These are phyloP conservation scores for Drosophila atroscutellata DNA, from an alignment of 2,888 invertebrate genomes.

Conservation along the genomic window DNA sequence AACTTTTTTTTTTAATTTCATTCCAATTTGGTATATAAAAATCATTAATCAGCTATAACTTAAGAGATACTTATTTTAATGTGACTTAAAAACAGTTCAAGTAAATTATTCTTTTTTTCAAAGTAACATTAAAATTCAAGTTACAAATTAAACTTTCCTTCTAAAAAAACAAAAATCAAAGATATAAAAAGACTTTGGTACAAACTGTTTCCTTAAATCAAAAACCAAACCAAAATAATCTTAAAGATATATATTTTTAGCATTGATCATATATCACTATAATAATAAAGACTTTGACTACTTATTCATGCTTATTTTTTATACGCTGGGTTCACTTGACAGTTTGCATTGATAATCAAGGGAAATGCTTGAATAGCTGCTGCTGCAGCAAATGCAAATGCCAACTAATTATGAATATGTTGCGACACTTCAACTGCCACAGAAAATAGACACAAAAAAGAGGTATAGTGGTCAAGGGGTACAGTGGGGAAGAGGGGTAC, in stretches of 20 bases:
- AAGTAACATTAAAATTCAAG: too few species aligned
- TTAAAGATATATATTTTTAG: neutral
- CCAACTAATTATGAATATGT: conserved; percentile 78
- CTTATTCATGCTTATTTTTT: neutral
- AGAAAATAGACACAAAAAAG: neutral
- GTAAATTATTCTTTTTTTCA: too few species aligned
- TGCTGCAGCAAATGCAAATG: conserved; percentile 51
- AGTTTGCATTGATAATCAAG: conserved; percentile 1
- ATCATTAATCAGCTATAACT: too few species aligned
- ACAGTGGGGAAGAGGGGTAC: neutral
- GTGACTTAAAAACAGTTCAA: too few species aligned
- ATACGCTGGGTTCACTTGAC: neutral
- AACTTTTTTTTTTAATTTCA: conserved; percentile 25
- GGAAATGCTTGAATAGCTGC: conserved; percentile 15
- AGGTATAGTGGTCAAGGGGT: neutral
- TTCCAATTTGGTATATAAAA: neutral
- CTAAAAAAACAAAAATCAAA: too few species aligned
- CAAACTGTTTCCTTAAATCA: too few species aligned
- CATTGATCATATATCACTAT: neutral
- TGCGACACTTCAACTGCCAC: conserved; percentile 61
- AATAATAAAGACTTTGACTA: neutral
- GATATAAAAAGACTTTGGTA: too few species aligned
- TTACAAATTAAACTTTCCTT: too few species aligned
- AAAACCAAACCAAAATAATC: too few species aligned
- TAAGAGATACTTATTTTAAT: neutral